These are phyloP conservation scores for Boulengeromyrus knoepffleri DNA, from an alignment of 2,113 vertebrate genomes.

Conservation along the genomic window DNA sequence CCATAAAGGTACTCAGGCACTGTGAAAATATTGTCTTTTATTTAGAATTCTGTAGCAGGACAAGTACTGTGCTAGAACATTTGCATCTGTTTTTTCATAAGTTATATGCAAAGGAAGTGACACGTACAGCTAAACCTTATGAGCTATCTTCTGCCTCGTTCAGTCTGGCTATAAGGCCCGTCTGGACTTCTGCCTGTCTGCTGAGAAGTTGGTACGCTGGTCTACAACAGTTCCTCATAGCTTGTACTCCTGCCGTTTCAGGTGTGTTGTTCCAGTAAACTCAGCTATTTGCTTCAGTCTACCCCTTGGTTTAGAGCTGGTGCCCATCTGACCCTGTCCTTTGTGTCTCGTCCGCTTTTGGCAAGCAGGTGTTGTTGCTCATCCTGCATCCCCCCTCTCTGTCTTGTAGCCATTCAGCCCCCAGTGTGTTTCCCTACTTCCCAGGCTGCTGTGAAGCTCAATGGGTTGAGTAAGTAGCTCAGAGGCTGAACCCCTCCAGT, in stretches of 20 bases:
- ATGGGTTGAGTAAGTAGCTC: no score
- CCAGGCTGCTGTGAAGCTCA: no score
- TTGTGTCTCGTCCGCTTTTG: no score
- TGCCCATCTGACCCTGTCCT: no score
- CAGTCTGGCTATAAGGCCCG: neutral
- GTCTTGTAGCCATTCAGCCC: no score
- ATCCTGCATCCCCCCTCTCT: no score
- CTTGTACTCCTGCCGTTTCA: neutral
- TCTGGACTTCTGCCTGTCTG: neutral
- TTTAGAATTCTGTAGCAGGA: no score
- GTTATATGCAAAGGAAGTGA: neutral
- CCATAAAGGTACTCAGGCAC: neutral
- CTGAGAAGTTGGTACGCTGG: neutral
- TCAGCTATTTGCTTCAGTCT: neutral
- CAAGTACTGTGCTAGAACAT: no score
- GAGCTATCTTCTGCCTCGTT: neutral
- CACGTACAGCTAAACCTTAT: neutral
- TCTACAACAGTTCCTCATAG: neutral
- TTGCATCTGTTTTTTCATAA: neutral
- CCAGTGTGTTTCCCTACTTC: no score
- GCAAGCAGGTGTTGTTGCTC: no score
- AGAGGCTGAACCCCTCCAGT: no score
- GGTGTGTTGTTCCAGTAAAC: neutral
- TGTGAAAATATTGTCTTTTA: no score
- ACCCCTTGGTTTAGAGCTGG: neutral